phyloP scores from a whole-genome alignment of 2,113 vertebrate genomes.

The Rhea pennata region DNA sequence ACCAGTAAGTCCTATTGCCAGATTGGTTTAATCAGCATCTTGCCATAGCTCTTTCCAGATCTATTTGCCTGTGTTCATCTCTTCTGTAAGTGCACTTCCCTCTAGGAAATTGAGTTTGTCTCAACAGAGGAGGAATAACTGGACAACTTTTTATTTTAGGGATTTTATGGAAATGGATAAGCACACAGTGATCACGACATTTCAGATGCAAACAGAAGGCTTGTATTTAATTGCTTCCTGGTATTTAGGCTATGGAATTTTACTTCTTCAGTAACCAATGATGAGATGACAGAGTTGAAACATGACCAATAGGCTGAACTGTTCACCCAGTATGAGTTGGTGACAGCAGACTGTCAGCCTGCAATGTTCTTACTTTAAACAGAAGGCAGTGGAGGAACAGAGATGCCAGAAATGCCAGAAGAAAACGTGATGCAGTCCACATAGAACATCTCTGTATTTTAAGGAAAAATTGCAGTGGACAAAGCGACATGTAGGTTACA shows the following conservation, averaged over 20 bases:
- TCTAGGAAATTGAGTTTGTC: neutral
- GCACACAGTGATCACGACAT: neutral
- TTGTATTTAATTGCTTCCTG: neutral
- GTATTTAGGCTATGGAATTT: neutral
- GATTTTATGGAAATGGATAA: neutral
- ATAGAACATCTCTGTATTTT: neutral
- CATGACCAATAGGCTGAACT: neutral
- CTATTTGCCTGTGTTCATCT: neutral
- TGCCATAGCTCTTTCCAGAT: neutral
- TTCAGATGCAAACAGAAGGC: neutral
- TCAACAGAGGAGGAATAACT: neutral
- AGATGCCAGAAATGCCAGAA: neutral
- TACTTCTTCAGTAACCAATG: neutral
- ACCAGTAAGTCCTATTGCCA: neutral
- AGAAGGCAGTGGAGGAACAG: neutral
- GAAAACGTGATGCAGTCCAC: neutral
- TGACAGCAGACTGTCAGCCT: neutral
- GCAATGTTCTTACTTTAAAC: neutral
- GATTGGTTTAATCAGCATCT: neutral
- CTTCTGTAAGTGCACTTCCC: neutral
- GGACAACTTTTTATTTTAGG: neutral
- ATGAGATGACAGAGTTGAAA: neutral
- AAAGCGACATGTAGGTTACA: neutral
- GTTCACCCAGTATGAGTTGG: neutral
- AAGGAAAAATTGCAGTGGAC: neutral